Percentiles rank a stretch among this genome's conserved stretches.
Conservation (phyloP, 1,140 invertebrate species). For the Branchinecta lynchi region DNA sequence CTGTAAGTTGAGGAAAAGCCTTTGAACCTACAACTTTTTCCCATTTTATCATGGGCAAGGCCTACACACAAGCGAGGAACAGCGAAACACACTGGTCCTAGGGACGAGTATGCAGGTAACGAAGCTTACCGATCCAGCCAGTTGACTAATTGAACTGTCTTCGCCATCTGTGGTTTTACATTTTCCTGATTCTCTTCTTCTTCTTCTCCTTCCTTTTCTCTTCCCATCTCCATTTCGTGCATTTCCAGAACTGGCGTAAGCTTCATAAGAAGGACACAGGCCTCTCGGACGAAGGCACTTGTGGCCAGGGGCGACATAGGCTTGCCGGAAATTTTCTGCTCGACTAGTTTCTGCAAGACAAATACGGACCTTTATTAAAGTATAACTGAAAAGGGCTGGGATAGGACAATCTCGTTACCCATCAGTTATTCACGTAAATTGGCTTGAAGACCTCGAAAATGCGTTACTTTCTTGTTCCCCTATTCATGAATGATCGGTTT, state of each 20-base stretch:
- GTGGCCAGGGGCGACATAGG: background rate
- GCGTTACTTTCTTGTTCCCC: no score
- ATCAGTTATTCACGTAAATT: no score
- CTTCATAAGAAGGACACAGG: background rate
- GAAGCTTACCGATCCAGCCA: background rate
- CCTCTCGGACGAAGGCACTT: background rate
- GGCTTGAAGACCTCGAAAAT: no score
- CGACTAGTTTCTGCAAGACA: background rate
- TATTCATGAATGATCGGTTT: no score
- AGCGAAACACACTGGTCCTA: no score
- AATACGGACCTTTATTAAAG: no score
- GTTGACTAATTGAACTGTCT: background rate
- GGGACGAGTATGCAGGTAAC: no score
- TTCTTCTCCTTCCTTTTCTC: background rate
- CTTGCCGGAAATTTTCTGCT: background rate
- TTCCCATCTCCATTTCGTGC: background rate
- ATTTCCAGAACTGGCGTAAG: background rate
- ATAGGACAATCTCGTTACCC: no score
- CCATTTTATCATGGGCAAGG: no score
- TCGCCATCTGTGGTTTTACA: background rate
- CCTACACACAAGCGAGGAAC: no score
- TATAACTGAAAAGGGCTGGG: no score
- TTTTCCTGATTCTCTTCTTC: background rate
- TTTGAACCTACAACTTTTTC: no score
- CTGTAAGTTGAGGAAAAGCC: background rate